phyloP scores from a whole-genome alignment of 37 sponge, comb jelly and placozoan species.

The Amphimedon queenslandica region DNA sequence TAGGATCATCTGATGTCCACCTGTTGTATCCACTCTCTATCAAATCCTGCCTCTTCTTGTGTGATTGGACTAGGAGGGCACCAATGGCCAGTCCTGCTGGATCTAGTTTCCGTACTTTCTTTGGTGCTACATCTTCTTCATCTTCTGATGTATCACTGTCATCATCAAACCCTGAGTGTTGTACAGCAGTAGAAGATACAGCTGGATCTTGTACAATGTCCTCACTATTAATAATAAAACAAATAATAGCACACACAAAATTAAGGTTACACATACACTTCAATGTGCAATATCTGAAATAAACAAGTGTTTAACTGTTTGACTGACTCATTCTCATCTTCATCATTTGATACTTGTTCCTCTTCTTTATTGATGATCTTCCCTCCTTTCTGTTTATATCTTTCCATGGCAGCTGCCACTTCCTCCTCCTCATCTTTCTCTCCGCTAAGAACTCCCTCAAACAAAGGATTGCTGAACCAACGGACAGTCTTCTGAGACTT shows the following conservation, averaged over 20 bases:
- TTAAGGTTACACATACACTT: too few species aligned
- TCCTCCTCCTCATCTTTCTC: conserved; percentile 70
- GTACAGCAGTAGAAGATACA: too few species aligned
- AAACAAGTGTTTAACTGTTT: too few species aligned
- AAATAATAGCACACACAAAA: too few species aligned
- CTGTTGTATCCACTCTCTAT: conserved; percentile 87
- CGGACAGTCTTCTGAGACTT: conserved; percentile 28
- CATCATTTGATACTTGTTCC: background rate
- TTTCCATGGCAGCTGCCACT: conserved; percentile 11
- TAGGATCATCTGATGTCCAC: conserved; percentile 76
- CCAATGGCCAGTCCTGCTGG: conserved; percentile 92
- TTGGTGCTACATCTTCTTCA: conserved; percentile 41
- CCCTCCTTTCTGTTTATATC: too few species aligned
- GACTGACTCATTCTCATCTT: background rate
- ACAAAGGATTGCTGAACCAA: conserved; percentile 61
- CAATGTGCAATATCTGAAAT: too few species aligned
- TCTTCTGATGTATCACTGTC: conserved; percentile 5
- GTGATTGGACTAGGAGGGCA: conserved; percentile 72
- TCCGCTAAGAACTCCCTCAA: conserved; percentile 34
- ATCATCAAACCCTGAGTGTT: conserved; percentile 21
- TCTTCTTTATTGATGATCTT: too few species aligned
- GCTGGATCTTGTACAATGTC: too few species aligned
- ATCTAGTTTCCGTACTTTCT: conserved; percentile 39
- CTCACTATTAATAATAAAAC: too few species aligned
- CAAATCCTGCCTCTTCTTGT: conserved; percentile 79